A percentile compares a stretch with the other conserved stretches of the same genome.
Evolutionary conservation across 2,888 invertebrate species (phyloP).

Genomic region (Euzetes globulus): DNA sequence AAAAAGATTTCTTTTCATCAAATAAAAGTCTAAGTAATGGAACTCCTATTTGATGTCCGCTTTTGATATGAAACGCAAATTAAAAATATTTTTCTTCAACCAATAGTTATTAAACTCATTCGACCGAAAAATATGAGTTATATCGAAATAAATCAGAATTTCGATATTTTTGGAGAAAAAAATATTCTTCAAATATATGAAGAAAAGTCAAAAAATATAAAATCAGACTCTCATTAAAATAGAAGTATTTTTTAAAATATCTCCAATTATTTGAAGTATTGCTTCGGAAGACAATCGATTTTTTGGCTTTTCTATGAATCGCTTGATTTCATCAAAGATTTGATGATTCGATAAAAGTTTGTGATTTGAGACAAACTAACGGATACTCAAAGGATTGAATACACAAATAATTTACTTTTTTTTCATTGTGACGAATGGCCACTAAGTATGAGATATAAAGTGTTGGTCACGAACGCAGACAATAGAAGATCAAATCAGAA

Average conservation of each 20-base stretch:
- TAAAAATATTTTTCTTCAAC: neutral
- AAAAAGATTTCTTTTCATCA: neutral
- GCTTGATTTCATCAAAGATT: too few relatives aligned
- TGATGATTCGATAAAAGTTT: too few relatives aligned
- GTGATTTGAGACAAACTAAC: neutral
- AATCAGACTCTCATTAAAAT: too few relatives aligned
- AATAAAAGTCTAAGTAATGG: neutral
- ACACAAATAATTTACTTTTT: neutral
- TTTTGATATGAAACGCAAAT: neutral
- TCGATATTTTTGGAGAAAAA: neutral
- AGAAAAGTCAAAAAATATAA: too few relatives aligned
- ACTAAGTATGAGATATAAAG: constrained; percentile 2
- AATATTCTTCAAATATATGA: neutral
- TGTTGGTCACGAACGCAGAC: constrained; percentile 1
- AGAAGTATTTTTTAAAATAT: too few relatives aligned
- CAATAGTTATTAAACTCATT: neutral
- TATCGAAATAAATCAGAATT: neutral
- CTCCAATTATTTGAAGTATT: too few relatives aligned
- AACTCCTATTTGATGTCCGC: neutral
- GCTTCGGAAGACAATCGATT: too few relatives aligned
- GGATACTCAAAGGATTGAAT: neutral
- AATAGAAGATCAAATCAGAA: neutral
- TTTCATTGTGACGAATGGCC: neutral
- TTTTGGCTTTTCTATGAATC: too few relatives aligned
- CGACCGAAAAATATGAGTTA: neutral